Evolutionary conservation across 1,140 invertebrate genomes (phyloP).

Genomic region (Papilio xuthus): DNA sequence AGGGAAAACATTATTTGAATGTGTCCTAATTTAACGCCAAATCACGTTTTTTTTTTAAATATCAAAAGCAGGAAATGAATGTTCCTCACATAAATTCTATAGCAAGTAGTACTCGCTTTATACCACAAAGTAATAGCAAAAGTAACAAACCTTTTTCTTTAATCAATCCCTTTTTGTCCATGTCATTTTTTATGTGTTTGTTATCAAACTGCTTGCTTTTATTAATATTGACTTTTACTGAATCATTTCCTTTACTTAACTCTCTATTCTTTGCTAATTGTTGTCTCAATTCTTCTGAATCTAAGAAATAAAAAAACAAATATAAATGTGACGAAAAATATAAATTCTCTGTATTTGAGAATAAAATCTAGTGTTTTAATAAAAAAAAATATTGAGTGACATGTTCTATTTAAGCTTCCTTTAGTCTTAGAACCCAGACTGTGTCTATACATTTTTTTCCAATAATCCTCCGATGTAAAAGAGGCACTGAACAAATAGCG

Average conservation of each 20-base stretch:
- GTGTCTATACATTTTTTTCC: too few species aligned
- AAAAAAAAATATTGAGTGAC: too few species aligned
- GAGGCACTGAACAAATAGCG: too few species aligned
- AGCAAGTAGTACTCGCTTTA: background rate
- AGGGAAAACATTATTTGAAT: background rate
- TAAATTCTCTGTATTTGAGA: conserved; percentile 1
- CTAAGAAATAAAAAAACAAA: conserved; percentile 39
- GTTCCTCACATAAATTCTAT: background rate
- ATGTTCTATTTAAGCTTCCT: too few species aligned
- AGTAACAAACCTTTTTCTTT: conserved; percentile 40
- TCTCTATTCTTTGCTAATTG: conserved; percentile 49
- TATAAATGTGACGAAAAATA: conserved; percentile 9
- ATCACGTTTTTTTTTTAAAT: too few species aligned
- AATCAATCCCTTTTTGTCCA: conserved; percentile 40
- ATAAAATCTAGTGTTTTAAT: too few species aligned
- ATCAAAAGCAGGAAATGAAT: background rate
- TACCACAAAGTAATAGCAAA: background rate
- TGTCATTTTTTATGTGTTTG: conserved; percentile 40
- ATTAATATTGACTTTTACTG: conserved; percentile 45
- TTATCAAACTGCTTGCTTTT: conserved; percentile 47
- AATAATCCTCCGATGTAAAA: too few species aligned
- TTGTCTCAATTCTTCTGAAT: conserved; percentile 33
- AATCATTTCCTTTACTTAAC: conserved; percentile 51
- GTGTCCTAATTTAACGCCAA: too few species aligned
- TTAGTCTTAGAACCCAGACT: too few species aligned